phyloP scores from a whole-genome alignment of 2,797 vertebrate species.

The Mallotus villosus region DNA sequence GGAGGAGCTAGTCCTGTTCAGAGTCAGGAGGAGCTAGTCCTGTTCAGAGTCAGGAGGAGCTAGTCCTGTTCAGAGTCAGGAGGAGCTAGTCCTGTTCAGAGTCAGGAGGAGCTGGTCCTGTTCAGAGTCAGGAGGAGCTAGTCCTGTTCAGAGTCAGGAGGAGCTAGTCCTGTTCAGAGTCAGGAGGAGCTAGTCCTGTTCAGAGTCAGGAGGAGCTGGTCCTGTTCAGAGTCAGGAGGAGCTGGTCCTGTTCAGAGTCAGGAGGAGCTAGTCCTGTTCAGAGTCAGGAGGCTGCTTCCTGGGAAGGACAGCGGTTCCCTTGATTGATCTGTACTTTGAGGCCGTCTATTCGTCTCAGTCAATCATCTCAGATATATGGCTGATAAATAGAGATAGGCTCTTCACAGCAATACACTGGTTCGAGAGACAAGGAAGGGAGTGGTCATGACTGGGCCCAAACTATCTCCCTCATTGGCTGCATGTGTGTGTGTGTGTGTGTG shows the following conservation, averaged over 20 bases:
- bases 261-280: conserved; percentile 61
- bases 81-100: conserved; percentile 61
- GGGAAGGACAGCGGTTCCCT: conserved; percentile 61
- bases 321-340: conserved; percentile 69
- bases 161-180: conserved; percentile 60
- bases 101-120: conserved; percentile 58
- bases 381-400: conserved; percentile 58
- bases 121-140: conserved; percentile 64
- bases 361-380: conserved; percentile 71
- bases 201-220: conserved; percentile 60
- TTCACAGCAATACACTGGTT: conserved; percentile 54
- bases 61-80: conserved; percentile 62
- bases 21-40: conserved; percentile 58
- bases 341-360: conserved; percentile 61
- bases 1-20: conserved; percentile 61
- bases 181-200: conserved; percentile 61
- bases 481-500: conserved; percentile 14
- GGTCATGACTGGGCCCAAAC: background rate
- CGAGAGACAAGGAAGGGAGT: conserved; percentile 28
- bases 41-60: conserved; percentile 63
- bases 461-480: background rate
- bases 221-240: conserved; percentile 63
- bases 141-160: conserved; percentile 64
- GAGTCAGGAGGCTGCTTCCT: conserved; percentile 61
- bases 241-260: conserved; percentile 61